These are phyloP conservation scores for Erethizon dorsatum DNA, from an alignment of 2,797 vertebrate species.

Conservation along the genomic window DNA sequence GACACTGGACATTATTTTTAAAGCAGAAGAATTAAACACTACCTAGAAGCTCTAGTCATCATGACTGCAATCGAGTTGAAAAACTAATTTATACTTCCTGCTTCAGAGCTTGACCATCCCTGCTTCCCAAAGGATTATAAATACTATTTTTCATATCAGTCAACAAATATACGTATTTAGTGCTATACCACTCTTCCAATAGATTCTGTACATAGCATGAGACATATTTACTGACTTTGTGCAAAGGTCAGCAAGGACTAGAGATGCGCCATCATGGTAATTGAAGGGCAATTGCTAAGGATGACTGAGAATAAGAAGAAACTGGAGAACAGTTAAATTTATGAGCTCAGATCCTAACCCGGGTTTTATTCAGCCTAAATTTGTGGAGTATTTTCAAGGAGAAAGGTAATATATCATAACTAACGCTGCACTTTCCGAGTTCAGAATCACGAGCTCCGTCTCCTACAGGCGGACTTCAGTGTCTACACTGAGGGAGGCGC, in stretches of 20 bases:
- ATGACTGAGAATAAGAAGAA: background rate
- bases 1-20: background rate
- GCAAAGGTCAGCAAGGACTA: background rate
- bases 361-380: background rate
- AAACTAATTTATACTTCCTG: background rate
- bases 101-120: background rate
- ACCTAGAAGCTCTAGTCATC: background rate
- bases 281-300: background rate
- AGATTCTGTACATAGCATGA: background rate
- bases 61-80: background rate
- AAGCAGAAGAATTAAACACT: background rate
- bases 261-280: background rate
- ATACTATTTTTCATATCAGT: slow-evolving; percentile 3
- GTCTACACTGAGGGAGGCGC: background rate
- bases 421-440: background rate
- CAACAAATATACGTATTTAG: background rate
- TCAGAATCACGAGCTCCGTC: background rate
- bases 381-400: slow-evolving; percentile 35
- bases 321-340: background rate
- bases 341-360: slow-evolving; percentile 36
- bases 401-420: background rate
- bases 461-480: background rate
- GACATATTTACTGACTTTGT: background rate
- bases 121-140: background rate
- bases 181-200: background rate